Base-by-base conservation (phyloP, 1,140 invertebrate species). In the Bombus affinis region DNA sequence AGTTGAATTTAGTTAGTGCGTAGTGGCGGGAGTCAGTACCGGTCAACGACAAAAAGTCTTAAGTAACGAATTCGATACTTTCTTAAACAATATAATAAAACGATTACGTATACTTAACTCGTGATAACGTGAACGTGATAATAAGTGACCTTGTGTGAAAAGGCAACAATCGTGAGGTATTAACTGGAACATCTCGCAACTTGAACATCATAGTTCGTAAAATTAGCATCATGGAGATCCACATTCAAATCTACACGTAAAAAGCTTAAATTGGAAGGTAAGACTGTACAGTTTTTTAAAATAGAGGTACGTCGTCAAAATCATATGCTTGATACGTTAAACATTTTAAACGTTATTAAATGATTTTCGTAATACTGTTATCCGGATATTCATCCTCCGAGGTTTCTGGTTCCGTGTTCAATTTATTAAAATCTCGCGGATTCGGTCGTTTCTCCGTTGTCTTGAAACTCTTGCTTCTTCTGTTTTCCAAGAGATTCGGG, bases 331-430 rank as follows among this genome's bases (percentile, higher is more conserved):
- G n/a, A 47, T 32, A 32, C 13, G 12, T 72, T 15, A 42, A 72
- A 18, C 44, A 5, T 42, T 22, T 28, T 47, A 15, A 10, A 44
- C 37, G 18, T 4, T 37, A n/a, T 92, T 92, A 94, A 83, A 94
- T 92, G 12, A 93, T 90, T 89, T 91, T 93, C 28, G 91, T 90
- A 32, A 94, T 73, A 78, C 88, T 92, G 72, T 93, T 92, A 75
- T 94, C 93, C 13, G 88, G 86, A 88, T 88, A 91, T 79, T 95
- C 95, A 65, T 95, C 95, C 22, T 95, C 95, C 8, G 94, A 95
- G 22, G 94, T 94, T 88, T 95, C 94, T 37, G 95, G 94, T 87
- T 95, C 95, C 6, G 93, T 95, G 85, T 91, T 95, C n/a, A 95
- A 81, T 92, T 95, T 95, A 86, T 93, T 95, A 77, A 95, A 95